These are phyloP conservation scores for Erebia aethiops DNA, from an alignment of 2,888 invertebrate genomes.

Conservation along the genomic window DNA sequence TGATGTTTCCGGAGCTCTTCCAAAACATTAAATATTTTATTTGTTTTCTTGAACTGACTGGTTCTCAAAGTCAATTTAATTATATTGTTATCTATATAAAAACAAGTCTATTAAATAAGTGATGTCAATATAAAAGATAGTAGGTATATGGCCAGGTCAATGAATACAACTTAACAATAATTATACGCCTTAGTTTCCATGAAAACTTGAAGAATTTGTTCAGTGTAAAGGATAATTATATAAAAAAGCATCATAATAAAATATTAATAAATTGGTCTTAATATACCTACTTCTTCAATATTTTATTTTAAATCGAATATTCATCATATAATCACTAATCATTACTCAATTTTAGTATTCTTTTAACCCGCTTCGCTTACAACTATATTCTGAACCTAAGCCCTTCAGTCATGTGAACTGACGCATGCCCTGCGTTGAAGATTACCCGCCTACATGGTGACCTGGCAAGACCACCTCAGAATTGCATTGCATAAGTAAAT, in stretches of 20 bases:
- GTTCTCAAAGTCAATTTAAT: not conserved
- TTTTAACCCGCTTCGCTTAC: slow-evolving; percentile 25
- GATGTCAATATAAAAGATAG: not conserved
- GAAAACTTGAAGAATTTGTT: not conserved
- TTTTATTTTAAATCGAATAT: no score
- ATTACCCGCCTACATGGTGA: slow-evolving; percentile 65
- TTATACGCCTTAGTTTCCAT: not conserved
- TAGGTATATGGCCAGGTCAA: not conserved
- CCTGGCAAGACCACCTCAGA: slow-evolving; percentile 43
- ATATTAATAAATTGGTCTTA: no score
- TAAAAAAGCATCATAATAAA: no score
- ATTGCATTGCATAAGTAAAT: slow-evolving; percentile 6
- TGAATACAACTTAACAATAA: not conserved
- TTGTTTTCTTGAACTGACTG: slow-evolving; percentile 6
- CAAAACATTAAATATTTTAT: not conserved
- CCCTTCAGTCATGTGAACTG: slow-evolving; percentile 66
- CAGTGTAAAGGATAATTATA: no score
- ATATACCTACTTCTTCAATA: no score
- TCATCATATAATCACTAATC: no score
- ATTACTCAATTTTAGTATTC: no score
- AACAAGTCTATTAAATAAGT: not conserved
- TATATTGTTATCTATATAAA: not conserved
- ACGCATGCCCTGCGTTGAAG: slow-evolving; percentile 69
- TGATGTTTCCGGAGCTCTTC: slow-evolving; percentile 11
- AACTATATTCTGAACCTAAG: slow-evolving; percentile 43